phyloP scores from a whole-genome alignment of 2,113 vertebrate species.

The Hiodon tergisus region DNA sequence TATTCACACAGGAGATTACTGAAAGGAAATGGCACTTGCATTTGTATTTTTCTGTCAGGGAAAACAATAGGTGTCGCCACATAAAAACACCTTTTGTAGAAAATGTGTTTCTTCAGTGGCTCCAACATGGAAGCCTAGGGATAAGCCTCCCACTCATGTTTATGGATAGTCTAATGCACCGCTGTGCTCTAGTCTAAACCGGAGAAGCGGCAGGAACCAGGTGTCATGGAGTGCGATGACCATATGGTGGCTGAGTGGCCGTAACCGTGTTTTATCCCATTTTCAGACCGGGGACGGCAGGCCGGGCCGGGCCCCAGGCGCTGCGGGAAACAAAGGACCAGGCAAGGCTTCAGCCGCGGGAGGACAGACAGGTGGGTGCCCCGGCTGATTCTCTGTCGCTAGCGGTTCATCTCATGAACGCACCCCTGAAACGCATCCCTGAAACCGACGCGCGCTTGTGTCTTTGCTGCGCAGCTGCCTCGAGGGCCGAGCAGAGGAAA shows the following conservation, averaged over 20 bases:
- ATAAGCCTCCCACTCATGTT: no score
- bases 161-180: no score
- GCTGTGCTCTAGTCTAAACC: not conserved
- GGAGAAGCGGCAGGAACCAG: not conserved
- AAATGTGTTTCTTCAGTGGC: not conserved
- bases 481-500: constrained; percentile 71
- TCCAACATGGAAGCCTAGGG: not conserved
- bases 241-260: constrained; percentile 42
- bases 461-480: constrained; percentile 58
- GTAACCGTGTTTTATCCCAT: not conserved
- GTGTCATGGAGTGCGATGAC: not conserved
- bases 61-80: not conserved
- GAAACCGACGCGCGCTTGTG: constrained; percentile 28
- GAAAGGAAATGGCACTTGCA: no score
- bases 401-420: not conserved
- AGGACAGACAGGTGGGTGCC: constrained; percentile 44
- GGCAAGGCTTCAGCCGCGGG: constrained; percentile 63
- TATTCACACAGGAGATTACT: no score
- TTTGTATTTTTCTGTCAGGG: not conserved
- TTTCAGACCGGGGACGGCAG: constrained; percentile 30
- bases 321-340: constrained; percentile 71
- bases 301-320: constrained; percentile 61
- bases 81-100: not conserved
- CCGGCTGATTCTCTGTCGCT: not conserved
- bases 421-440: not conserved